Percentiles rank a stretch among this genome's conserved stretches.
Conservation (phyloP, 2,113 vertebrate species). For the Desmodus rotundus region DNA sequence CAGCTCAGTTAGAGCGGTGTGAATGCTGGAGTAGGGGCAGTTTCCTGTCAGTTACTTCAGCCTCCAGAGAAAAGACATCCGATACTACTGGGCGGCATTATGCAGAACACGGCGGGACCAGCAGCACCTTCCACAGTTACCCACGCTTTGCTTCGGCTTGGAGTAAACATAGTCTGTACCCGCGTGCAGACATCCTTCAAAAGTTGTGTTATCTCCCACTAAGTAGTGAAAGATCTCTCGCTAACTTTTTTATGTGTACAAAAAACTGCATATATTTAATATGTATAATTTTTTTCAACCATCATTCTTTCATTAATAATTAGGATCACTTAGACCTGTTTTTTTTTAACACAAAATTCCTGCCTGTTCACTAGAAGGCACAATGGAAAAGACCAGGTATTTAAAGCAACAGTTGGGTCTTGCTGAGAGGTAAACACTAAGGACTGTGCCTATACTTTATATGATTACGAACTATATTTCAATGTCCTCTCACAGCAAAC, state of each 20-base stretch:
- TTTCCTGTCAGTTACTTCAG: background rate
- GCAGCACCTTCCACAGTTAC: background rate
- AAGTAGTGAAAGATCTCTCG: background rate
- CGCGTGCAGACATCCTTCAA: background rate
- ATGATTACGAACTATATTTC: background rate
- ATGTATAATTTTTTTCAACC: background rate
- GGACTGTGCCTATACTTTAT: background rate
- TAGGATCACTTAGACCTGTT: background rate
- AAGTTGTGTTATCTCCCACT: background rate
- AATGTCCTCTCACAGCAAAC: background rate
- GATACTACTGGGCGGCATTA: background rate
- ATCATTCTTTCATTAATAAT: background rate
- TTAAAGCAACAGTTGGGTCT: constrained; percentile 15
- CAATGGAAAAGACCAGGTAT: background rate
- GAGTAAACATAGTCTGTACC: background rate
- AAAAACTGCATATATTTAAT: background rate
- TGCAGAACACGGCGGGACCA: background rate
- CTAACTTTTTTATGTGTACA: background rate
- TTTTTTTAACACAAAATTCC: background rate
- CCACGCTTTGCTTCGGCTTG: background rate
- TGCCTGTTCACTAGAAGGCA: background rate
- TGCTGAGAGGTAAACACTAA: background rate
- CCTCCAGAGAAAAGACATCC: background rate
- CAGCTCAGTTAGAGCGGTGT: background rate
- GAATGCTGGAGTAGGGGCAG: background rate